A percentile compares a stretch with the other conserved stretches of the same genome.
These are phyloP conservation scores for Mylabris sibirica DNA, from an alignment of 2,888 invertebrate genomes.

Conservation along the genomic window DNA sequence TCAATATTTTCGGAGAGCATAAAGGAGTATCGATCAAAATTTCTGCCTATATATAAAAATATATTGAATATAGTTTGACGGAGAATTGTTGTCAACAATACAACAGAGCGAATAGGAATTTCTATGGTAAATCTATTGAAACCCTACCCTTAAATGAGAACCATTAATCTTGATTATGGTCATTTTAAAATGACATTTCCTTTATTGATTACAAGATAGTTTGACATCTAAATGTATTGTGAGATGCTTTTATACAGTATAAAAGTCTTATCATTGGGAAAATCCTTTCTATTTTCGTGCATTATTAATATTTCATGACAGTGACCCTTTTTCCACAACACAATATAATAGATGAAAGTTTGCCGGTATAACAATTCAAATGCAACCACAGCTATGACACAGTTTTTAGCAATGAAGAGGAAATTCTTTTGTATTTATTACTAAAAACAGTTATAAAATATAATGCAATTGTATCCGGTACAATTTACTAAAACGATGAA, in stretches of 20 bases:
- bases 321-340: constrained; percentile 9
- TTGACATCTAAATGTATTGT: constrained; percentile 28
- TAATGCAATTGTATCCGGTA: constrained; percentile 9
- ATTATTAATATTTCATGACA: constrained; percentile 10
- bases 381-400: background rate
- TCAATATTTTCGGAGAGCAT: too few species aligned
- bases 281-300: background rate
- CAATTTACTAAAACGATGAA: constrained; percentile 11
- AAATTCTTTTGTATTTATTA: background rate
- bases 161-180: constrained; percentile 48
- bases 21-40: background rate
- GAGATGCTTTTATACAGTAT: constrained; percentile 13
- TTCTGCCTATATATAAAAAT: background rate
- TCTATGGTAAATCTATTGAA: constrained; percentile 37
- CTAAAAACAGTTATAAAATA: background rate
- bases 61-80: constrained; percentile 27
- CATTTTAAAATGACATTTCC: constrained; percentile 40
- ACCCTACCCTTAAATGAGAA: constrained; percentile 42
- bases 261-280: background rate
- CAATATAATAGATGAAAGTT: background rate
- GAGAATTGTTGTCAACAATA: constrained; percentile 50
- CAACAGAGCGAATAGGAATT: constrained; percentile 30
- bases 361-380: background rate
- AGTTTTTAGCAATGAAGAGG: background rate
- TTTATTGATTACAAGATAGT: constrained; percentile 26